Base-by-base conservation (phyloP, 92 coral and sea anemone species). In the Scolanthus callimorphus region DNA sequence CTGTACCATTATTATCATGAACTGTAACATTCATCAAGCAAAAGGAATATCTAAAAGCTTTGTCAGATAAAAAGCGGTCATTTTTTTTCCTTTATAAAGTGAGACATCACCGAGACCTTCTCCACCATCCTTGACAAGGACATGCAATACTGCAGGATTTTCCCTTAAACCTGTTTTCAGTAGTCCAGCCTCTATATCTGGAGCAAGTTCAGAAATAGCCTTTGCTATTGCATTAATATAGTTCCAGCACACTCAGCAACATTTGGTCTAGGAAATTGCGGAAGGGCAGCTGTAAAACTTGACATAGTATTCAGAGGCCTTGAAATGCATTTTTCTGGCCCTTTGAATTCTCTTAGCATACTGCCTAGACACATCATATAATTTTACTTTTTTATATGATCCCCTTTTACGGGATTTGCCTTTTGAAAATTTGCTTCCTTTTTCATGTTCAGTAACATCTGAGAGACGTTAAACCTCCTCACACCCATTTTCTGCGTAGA, bases 51-150 rank as follows among this genome's bases (percentile, higher is more conserved):
- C 55, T 10, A 19, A 20, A 54, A 12, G 62, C 73, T 20, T 66
- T 66, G 53, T 65, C 62, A 4, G 25, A 11, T 3, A 63, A 28
- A 25, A 4, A 27, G 15, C 59, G 29, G 28, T 61, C 57, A 20
- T 55, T 59, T 44, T 63, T 49, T 50, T 23, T n/a, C n/a, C 70
- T 46, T 29, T 63, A 19, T 63, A 63, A 13, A 17, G 59, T 2
- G 70, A 28, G 22, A 63, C 50, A 49, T 49, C 50, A 8, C 70
- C 60, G 23, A 63, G 49, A 2, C 70, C 70, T 51, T 65, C 51
- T 1, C 72, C 72, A 52, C 61, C 72, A 51, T 65, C 72, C 34
- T 65, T 65, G 24, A 65, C 49, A n/a, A 65, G 62, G 8, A 53
- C 72, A 38, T 37, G 34, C 13, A 65, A 50, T 12, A 41, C 43